Conservation (phyloP, 2,113 vertebrate species). For the Heteronetta atricapilla region DNA sequence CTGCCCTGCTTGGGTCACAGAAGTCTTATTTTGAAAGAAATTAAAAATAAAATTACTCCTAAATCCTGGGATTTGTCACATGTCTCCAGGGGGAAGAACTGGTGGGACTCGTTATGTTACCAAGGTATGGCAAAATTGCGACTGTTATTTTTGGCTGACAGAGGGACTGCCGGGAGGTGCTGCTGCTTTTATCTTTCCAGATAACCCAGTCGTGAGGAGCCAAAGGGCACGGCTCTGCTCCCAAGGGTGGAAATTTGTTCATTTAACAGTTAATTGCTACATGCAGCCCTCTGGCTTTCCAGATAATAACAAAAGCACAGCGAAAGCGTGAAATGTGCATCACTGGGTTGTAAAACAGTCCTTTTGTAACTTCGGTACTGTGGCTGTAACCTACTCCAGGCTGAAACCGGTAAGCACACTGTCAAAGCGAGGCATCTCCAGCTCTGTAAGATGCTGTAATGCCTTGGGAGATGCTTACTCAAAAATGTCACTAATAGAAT, state of each 20-base stretch:
- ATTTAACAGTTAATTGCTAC: not conserved
- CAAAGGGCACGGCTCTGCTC: not conserved
- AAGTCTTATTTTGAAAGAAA: not conserved
- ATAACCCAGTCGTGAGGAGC: not conserved
- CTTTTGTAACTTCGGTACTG: not conserved
- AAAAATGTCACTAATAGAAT: not conserved
- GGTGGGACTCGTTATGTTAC: not conserved
- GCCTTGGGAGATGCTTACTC: slow-evolving; percentile 15
- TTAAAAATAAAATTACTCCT: not conserved
- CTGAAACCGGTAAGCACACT: not conserved
- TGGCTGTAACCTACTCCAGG: not conserved
- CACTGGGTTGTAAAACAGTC: not conserved
- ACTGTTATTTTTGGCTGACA: slow-evolving; percentile 23
- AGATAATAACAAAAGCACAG: not conserved
- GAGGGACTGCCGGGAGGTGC: not conserved
- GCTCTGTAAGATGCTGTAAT: not conserved
- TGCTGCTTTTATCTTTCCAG: slow-evolving; percentile 1
- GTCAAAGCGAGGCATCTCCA: slow-evolving; percentile 6
- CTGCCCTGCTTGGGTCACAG: not conserved
- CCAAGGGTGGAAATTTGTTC: not conserved
- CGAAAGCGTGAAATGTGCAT: not conserved
- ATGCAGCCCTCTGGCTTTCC: not conserved
- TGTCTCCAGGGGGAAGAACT: not conserved
- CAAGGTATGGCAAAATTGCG: not conserved
- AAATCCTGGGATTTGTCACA: not conserved